Evolutionary conservation across 2,113 vertebrate genomes (phyloP).

Genomic region (Sula dactylatra): DNA sequence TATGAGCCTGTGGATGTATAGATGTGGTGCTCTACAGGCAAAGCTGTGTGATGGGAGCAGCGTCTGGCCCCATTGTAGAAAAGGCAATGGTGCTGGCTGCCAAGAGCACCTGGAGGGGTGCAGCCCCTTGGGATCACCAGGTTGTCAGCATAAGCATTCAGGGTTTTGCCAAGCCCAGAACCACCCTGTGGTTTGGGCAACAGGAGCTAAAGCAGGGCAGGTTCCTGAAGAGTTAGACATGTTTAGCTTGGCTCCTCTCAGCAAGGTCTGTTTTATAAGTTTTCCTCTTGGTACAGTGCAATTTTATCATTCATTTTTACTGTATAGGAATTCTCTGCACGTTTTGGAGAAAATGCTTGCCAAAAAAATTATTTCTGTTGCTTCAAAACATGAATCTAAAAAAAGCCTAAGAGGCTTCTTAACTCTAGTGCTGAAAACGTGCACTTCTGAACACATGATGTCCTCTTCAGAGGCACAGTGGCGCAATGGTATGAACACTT

Average conservation of each 20-base stretch:
- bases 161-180: not conserved
- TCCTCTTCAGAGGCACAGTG: not conserved
- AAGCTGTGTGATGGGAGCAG: not conserved
- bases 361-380: not conserved
- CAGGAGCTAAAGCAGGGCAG: not conserved
- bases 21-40: not conserved
- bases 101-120: not conserved
- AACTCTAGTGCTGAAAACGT: slow-evolving; percentile 18
- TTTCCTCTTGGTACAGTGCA: not conserved
- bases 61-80: not conserved
- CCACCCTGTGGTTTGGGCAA: not conserved
- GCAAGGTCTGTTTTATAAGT: slow-evolving; percentile 12
- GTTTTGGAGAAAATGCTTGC: slow-evolving; percentile 5
- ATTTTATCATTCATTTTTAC: not conserved
- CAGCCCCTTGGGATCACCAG: not conserved
- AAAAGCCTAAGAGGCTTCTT: not conserved
- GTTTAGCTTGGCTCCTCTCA: not conserved
- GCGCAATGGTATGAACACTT: fast-evolving
- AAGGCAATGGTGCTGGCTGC: not conserved
- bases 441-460: not conserved
- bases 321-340: slow-evolving; percentile 32
- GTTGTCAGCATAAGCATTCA: fast-evolving
- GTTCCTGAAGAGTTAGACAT: not conserved
- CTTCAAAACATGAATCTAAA: not conserved
- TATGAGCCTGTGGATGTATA: not conserved